Base-by-base conservation (phyloP, 2,797 vertebrate species). In the Paratrypauchen microcephalus region DNA sequence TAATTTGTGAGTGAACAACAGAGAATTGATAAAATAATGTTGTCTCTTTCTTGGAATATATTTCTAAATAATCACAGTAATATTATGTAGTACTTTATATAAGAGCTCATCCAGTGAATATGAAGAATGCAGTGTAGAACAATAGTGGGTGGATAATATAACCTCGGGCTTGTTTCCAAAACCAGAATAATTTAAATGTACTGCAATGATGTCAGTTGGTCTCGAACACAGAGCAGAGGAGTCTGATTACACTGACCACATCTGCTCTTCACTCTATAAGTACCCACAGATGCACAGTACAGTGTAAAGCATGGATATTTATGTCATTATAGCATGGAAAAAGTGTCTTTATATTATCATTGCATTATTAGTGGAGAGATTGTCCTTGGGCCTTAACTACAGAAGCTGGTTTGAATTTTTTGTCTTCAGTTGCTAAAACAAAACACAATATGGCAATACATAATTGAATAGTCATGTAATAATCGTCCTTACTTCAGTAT, bases 121-220 rank as follows among this genome's bases (percentile, higher is more conserved):
- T 7, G 18, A 60, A n/a, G 6, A 60, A 32, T 26, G 58, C 30
- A 60, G 58, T 3, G 30, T 23, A 64, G 41, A 64, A 64, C 41
- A 64, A 64, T 18, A 47, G 32, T 18, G 3, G 32, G 36, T 66
- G 45, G 58, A 21, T 68, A 26, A 70, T 32, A 70, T 32, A 21
- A 54, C 28, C 61, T 21, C 64, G n/a, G 47, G 28, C 47, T 41
- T 2, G n/a, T 66, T 69, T 73, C 6, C 18, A 69, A 45, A 61
- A 69, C 71, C 74, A 52, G 54, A 70, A 57, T 45, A 15, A 66
- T 69, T 52, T 48, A 16, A 66, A 62, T 66, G 32, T 55, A n/a
- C 57, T 72, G 9, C 28, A 70, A 72, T 64, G 32, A 69, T 76
- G 62, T 64, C 62, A 36, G 59, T 39, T n/a, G 8, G 24, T 9